Conservation (phyloP, 2,113 vertebrate species). For the Mesembrinibis cayennensis region DNA sequence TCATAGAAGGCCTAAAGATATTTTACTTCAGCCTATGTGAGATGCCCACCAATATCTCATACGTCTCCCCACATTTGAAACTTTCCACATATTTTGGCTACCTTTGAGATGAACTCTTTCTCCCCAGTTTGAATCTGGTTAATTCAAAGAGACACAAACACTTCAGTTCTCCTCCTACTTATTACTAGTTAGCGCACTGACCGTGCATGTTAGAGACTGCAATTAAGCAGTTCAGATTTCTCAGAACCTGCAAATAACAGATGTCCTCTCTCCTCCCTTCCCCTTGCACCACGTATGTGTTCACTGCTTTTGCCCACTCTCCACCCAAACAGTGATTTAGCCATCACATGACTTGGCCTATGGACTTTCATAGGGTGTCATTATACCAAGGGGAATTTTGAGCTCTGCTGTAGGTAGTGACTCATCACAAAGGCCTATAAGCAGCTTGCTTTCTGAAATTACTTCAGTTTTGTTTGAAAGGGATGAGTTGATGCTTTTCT, state of each 20-base stretch:
- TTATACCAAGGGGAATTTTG: neutral
- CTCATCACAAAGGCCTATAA: neutral
- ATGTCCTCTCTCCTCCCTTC: neutral
- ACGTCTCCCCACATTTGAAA: neutral
- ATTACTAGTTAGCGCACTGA: neutral
- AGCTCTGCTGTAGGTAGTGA: neutral
- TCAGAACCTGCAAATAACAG: neutral
- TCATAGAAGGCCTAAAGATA: neutral
- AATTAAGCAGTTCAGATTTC: neutral
- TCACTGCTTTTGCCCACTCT: neutral
- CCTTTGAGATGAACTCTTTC: neutral
- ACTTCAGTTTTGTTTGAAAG: neutral
- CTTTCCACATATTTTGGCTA: neutral
- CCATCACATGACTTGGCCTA: neutral
- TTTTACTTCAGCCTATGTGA: neutral
- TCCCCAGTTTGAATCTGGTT: neutral
- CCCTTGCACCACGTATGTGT: fast-evolving
- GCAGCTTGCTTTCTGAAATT: neutral
- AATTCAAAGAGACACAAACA: neutral
- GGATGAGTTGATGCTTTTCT: neutral
- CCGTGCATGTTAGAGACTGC: fast-evolving
- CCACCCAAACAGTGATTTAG: neutral
- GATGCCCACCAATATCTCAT: neutral
- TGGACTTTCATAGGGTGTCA: neutral
- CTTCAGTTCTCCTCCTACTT: neutral